Base-by-base conservation (phyloP, 2,113 vertebrate species). In the Potamarius usumacintae region DNA sequence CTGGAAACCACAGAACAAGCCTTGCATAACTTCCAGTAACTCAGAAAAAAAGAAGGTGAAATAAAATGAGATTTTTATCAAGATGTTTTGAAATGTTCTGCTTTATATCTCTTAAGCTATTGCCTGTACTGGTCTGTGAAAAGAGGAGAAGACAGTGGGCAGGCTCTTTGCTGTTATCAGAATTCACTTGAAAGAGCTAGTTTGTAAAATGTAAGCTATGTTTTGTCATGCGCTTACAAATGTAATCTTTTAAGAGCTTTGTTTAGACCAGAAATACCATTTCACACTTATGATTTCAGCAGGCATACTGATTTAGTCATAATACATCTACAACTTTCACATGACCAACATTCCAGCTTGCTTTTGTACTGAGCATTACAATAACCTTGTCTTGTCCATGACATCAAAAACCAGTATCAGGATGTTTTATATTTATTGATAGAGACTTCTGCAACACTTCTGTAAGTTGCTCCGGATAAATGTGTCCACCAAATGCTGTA, bases 151-250 rank as follows among this genome's bases (percentile, higher is more conserved):
- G 55, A 17, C 50, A 4, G 5, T 58, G 48, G n/a, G 50, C 11
- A 17, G 14, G 63, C 60, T 14, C 53, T 17, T 17, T 42, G 18
- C 72, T 72, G 55, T 62, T 85, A 58, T 55, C n/a, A 12, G 34
- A 82, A 77, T 83, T 67, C 65, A 83, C 30, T 34, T 58, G 78
- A 89, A 87, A 71, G 53, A 48, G 34, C 53, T 87, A 78, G 71
- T 87, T 48, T 87, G 77, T 77, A 71, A 90, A 89, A 89, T 87
- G 85, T 63, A 63, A 78, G 62, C 67, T 60, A 60, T 84, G 62
- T 63, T 22, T 48, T 79, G n/a, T 17, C 60, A 87, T 77, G 2
- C 34, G 71, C 65, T 85, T 87, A 22, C 58, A 83, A 83, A 79
- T 82, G 77, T 87, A 55, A 79, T 30, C 22, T 17, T 55, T 57